Evolutionary conservation across 2,113 vertebrate species (phyloP), one percentile per base, ranked within the genome.

Genomic region (Rutilus rutilus): DNA sequence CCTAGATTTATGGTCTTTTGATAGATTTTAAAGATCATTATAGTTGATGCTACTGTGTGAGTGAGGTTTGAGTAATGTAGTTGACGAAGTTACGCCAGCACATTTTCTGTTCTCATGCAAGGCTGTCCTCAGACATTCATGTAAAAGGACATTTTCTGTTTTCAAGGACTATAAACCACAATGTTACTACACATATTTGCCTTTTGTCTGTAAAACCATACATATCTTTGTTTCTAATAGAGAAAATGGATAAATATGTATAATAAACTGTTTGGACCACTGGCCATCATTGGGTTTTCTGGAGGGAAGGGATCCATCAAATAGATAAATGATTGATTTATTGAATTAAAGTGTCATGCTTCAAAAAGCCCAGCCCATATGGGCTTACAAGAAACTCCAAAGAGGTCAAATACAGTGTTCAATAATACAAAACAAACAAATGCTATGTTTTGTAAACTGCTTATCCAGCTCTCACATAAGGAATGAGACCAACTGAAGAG

Each of bases 11-110:
- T 62, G 59, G 59, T 62, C 59, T 62, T 62, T 62, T 62, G 21
- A 62, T 60, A 60, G 57, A 60, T 62, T 62, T 62, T 62, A 62
- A 62, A 62, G 59, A 62, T 62, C 59, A 62, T 62, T 62, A 62
- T 62, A 62, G 59, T 62, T 62, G 21, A 62, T 62, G 59, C n/a
- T 62, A 62, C 10, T 62, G 59, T 62, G 59, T 62, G 21, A 62
- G 59, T 62, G 60, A 25, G 60, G 60, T 62, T 62, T 0, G 10
- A 62, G 60, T 62, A 62, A 62, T 62, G 21, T n/a, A 25, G 60
- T 62, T 62, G 60, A 62, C 23, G 23, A 62, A 62, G 60, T 62
- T 62, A 25, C 3, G 60, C 60, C 60, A 62, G 60, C 60, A 62
- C 60, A 62, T 62, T 62, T 62, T 62, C 60, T 62, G 60, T 62